phyloP scores from a whole-genome alignment of 2,888 invertebrate species.

The Branchipolynoe longqiensis region DNA sequence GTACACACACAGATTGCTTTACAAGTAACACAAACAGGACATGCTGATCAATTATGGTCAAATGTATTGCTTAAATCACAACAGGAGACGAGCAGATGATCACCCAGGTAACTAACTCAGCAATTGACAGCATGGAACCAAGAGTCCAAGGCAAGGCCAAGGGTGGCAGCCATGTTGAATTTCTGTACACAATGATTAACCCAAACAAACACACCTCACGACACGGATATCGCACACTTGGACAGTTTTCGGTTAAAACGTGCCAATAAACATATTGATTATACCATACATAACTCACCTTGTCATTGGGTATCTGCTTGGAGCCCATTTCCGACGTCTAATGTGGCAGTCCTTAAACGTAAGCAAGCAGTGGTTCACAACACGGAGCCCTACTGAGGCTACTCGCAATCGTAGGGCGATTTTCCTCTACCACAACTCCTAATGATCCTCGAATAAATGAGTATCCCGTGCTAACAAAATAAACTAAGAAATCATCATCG shows the following conservation, averaged over 20 bases:
- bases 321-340: slow-evolving; percentile 64
- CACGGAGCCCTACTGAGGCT: slow-evolving; percentile 2
- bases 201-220: slow-evolving; percentile 12
- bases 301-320: slow-evolving; percentile 67
- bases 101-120: too few species aligned
- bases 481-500: slow-evolving; percentile 50
- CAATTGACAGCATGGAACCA: slow-evolving; percentile 34
- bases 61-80: too few species aligned
- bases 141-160: neutral
- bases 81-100: too few species aligned
- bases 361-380: slow-evolving; percentile 41
- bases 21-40: too few species aligned
- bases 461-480: neutral
- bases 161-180: slow-evolving; percentile 61
- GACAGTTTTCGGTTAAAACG: too few species aligned
- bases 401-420: slow-evolving; percentile 10
- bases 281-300: slow-evolving; percentile 59
- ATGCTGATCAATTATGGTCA: too few species aligned
- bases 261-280: neutral
- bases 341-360: neutral
- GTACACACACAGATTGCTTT: too few species aligned
- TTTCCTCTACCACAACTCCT: slow-evolving; percentile 26
- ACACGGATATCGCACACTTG: neutral
- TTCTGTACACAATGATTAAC: slow-evolving; percentile 60
- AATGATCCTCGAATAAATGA: slow-evolving; percentile 25